These are phyloP conservation scores for Peribatodes rhomboidaria DNA, from an alignment of 2,888 invertebrate species.

Conservation along the genomic window DNA sequence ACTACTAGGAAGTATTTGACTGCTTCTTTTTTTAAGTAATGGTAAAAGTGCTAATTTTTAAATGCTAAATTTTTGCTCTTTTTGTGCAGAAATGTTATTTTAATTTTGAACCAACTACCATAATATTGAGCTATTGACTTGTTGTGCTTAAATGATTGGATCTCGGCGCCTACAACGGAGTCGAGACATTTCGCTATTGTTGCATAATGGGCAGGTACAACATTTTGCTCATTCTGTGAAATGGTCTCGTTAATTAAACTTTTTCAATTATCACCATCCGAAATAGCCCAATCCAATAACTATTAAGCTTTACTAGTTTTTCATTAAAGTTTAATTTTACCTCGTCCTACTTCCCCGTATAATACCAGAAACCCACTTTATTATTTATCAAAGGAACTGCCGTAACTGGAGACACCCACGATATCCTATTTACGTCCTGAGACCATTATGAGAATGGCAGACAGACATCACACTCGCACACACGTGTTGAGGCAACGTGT, in stretches of 20 bases:
- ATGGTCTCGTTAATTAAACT: neutral
- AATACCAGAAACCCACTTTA: constrained; percentile 4
- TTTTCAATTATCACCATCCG: neutral
- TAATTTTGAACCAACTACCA: no score
- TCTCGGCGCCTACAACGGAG: no score
- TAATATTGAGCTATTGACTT: no score
- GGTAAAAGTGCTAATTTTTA: no score
- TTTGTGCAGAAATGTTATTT: no score
- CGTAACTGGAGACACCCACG: constrained; percentile 15
- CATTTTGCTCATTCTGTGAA: no score
- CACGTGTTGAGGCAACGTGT: neutral
- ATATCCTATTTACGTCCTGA: constrained; percentile 14
- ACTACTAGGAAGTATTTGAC: no score
- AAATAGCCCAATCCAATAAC: neutral
- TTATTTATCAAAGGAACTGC: constrained; percentile 24
- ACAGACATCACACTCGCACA: neutral
- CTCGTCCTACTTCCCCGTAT: neutral
- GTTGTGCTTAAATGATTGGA: no score
- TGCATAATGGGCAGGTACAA: neutral
- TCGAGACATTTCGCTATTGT: no score
- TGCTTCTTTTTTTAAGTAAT: no score
- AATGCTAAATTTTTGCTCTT: no score
- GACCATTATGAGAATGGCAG: neutral
- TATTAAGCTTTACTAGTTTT: neutral
- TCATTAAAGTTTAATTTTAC: neutral